These are phyloP conservation scores for Pycnomerus fuliginosus DNA, from an alignment of 2,888 invertebrate species.

Conservation along the genomic window DNA sequence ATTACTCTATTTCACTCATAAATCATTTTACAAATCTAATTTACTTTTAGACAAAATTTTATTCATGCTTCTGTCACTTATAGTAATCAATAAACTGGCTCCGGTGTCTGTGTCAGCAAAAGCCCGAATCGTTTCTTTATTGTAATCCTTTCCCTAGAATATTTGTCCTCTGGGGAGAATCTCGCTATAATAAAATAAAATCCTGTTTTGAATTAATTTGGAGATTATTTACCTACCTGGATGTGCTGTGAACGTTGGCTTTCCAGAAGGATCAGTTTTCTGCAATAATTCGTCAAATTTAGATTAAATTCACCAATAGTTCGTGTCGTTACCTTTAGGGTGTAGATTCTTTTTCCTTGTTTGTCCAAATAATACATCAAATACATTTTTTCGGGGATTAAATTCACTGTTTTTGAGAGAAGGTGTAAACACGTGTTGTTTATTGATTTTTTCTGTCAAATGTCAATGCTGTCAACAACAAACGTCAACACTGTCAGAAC, in stretches of 20 bases:
- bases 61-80: too few relatives aligned
- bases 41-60: too few relatives aligned
- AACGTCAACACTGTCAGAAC: too few relatives aligned
- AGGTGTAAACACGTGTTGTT: too few relatives aligned
- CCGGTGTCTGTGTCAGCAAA: slow-evolving; percentile 19
- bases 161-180: slow-evolving; percentile 23
- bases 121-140: slow-evolving; percentile 20
- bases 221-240: slow-evolving; percentile 9
- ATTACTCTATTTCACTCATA: too few relatives aligned
- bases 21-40: too few relatives aligned
- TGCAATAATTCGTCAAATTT: not conserved
- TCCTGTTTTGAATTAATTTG: not conserved
- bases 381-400: too few relatives aligned
- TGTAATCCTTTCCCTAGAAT: slow-evolving; percentile 18
- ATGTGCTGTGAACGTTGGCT: slow-evolving; percentile 21
- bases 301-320: not conserved
- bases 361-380: slow-evolving; percentile 17
- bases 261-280: slow-evolving; percentile 12
- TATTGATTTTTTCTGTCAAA: too few relatives aligned
- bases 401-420: too few relatives aligned
- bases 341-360: slow-evolving; percentile 16
- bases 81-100: slow-evolving; percentile 19
- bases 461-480: too few relatives aligned
- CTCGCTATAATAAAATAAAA: slow-evolving; percentile 12
- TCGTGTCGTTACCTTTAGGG: slow-evolving; percentile 12